Evolutionary conservation across 2,888 invertebrate species (phyloP).

Genomic region (Sinohyriopsis cumingii): DNA sequence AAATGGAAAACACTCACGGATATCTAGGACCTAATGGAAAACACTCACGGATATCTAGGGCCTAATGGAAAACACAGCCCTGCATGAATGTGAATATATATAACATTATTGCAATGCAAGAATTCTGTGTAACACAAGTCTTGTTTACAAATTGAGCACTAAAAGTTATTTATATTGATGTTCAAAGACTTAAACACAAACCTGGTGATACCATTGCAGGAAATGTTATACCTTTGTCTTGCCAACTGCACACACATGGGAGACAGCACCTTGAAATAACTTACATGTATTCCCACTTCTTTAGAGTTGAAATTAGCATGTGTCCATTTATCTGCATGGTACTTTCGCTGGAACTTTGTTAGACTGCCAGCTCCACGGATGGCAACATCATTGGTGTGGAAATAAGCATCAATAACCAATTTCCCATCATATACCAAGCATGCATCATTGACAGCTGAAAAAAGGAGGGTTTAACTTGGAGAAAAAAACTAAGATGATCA

Average conservation of each 20-base stretch:
- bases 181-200: too few relatives aligned
- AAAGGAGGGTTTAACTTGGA: background rate
- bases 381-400: slow-evolving; percentile 72
- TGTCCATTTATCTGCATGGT: slow-evolving; percentile 70
- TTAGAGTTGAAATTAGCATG: slow-evolving; percentile 71
- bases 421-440: slow-evolving; percentile 72
- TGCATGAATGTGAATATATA: too few relatives aligned
- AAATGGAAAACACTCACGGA: too few relatives aligned
- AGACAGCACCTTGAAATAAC: slow-evolving; percentile 17
- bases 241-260: background rate
- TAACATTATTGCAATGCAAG: too few relatives aligned
- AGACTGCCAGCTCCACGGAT: slow-evolving; percentile 71
- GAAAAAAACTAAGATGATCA: background rate
- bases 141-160: too few relatives aligned
- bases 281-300: slow-evolving; percentile 69
- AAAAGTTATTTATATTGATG: too few relatives aligned
- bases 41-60: too few relatives aligned
- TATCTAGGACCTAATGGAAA: too few relatives aligned
- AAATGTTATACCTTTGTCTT: background rate
- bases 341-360: slow-evolving; percentile 71
- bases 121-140: too few relatives aligned
- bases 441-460: slow-evolving; percentile 69
- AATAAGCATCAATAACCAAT: slow-evolving; percentile 71
- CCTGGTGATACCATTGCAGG: background rate
- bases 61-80: too few relatives aligned